Conservation (phyloP, 2,888 invertebrate species). For the Dascillus cervinus region DNA sequence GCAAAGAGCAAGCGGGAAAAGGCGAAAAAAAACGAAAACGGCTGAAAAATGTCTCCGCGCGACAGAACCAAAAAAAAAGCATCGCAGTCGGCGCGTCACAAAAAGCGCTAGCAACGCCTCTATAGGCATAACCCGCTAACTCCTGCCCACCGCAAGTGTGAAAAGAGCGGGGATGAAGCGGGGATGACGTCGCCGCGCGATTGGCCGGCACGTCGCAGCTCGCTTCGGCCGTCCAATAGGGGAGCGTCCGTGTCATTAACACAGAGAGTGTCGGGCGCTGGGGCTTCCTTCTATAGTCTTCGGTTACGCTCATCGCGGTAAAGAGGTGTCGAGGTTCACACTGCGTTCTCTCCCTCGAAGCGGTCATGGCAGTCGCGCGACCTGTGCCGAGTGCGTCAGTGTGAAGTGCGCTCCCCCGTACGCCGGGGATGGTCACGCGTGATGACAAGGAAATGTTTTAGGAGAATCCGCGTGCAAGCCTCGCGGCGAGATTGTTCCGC, state of each 20-base stretch:
- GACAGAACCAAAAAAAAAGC: slow-evolving; percentile 20
- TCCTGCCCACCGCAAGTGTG: slow-evolving; percentile 41
- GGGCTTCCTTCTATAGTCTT: slow-evolving; percentile 40
- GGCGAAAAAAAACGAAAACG: slow-evolving; percentile 12
- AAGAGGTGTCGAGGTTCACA: slow-evolving; percentile 41
- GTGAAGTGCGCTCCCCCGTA: too few relatives aligned
- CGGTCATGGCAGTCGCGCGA: too few relatives aligned
- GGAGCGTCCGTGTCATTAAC: slow-evolving; percentile 43
- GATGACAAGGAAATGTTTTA: slow-evolving; percentile 2
- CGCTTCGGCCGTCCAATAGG: slow-evolving; percentile 38
- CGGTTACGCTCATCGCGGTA: slow-evolving; percentile 37
- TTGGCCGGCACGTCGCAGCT: slow-evolving; percentile 37
- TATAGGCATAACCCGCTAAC: slow-evolving; percentile 39
- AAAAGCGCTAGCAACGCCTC: slow-evolving; percentile 40
- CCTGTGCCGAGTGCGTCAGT: too few relatives aligned
- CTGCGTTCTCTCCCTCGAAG: too few relatives aligned
- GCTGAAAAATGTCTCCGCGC: slow-evolving; percentile 19
- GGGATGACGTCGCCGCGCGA: slow-evolving; percentile 40
- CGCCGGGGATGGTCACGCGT: neutral
- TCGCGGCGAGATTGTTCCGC: slow-evolving; percentile 29
- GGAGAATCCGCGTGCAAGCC: slow-evolving; percentile 22
- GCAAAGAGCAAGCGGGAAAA: slow-evolving; percentile 8
- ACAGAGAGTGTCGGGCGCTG: slow-evolving; percentile 37
- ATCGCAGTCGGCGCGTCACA: slow-evolving; percentile 31
- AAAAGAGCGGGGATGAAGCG: slow-evolving; percentile 42